phyloP scores from a whole-genome alignment of 2,797 vertebrate genomes.

The Distichodus sexfasciatus region DNA sequence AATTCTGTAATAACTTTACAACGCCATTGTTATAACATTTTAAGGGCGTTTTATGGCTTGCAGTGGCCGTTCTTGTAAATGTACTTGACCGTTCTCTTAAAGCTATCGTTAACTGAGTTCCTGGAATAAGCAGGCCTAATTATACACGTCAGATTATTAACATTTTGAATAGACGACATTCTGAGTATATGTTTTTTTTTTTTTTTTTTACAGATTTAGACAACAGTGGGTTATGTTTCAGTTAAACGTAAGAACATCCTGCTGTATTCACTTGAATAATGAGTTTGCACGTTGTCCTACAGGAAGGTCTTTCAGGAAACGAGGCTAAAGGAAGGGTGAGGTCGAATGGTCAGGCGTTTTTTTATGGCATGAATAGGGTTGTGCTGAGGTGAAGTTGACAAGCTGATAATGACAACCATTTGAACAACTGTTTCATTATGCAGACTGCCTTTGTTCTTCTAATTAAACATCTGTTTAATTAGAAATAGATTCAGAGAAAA shows the following conservation, averaged over 20 bases:
- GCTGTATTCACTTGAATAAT: neutral
- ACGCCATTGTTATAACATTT: neutral
- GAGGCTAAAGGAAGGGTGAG: constrained; percentile 32
- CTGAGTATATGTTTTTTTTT: too few relatives aligned
- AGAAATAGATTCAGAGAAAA: too few relatives aligned
- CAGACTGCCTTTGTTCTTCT: too few relatives aligned
- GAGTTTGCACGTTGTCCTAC: neutral
- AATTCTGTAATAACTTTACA: neutral
- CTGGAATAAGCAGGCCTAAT: too few relatives aligned
- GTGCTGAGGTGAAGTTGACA: neutral
- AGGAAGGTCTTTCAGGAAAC: constrained; percentile 37
- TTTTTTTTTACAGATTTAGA: too few relatives aligned
- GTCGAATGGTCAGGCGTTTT: constrained; percentile 17
- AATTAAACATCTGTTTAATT: too few relatives aligned
- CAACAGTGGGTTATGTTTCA: neutral
- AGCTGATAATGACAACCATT: neutral
- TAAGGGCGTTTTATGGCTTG: neutral
- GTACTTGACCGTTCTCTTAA: too few relatives aligned
- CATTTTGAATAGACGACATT: too few relatives aligned
- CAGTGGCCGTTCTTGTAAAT: too few relatives aligned
- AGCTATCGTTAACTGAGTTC: too few relatives aligned
- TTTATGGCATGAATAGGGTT: neutral
- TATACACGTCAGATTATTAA: too few relatives aligned
- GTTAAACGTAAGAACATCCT: neutral
- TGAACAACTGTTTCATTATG: too few relatives aligned